Percentiles rank a stretch among this genome's conserved stretches.
Conservation (phyloP, 2,888 invertebrate genomes). For the Phytoseiulus persimilis region DNA sequence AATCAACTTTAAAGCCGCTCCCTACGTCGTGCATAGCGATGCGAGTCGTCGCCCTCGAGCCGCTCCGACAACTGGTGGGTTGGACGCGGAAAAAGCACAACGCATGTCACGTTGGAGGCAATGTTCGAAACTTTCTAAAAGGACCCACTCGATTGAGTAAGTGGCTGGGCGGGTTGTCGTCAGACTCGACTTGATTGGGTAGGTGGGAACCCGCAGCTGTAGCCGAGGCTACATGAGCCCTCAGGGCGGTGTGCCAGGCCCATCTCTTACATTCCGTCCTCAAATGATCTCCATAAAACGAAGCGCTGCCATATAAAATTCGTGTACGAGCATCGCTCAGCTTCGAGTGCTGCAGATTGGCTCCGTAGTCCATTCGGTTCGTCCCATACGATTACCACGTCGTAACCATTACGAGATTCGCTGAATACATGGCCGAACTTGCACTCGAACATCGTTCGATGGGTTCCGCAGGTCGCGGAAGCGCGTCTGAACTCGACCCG, state of each 20-base stretch:
- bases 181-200: background rate
- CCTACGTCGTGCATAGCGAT: background rate
- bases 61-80: background rate
- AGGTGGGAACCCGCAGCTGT: background rate
- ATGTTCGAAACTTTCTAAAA: background rate
- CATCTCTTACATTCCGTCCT: background rate
- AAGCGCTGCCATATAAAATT: background rate
- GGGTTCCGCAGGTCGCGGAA: too few species aligned
- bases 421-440: background rate
- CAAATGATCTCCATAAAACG: background rate
- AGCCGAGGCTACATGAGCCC: background rate
- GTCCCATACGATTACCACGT: background rate
- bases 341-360: too few species aligned
- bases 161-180: background rate
- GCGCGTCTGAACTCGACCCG: too few species aligned
- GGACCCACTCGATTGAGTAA: background rate
- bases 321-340: background rate
- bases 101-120: background rate
- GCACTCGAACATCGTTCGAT: background rate
- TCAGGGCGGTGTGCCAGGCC: background rate
- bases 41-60: background rate
- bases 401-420: background rate
- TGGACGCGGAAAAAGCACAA: background rate
- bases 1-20: background rate
- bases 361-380: background rate